Percentiles rank a stretch among this genome's conserved stretches.
Conservation (phyloP, 2,113 vertebrate genomes). For the Zosterops lateralis region DNA sequence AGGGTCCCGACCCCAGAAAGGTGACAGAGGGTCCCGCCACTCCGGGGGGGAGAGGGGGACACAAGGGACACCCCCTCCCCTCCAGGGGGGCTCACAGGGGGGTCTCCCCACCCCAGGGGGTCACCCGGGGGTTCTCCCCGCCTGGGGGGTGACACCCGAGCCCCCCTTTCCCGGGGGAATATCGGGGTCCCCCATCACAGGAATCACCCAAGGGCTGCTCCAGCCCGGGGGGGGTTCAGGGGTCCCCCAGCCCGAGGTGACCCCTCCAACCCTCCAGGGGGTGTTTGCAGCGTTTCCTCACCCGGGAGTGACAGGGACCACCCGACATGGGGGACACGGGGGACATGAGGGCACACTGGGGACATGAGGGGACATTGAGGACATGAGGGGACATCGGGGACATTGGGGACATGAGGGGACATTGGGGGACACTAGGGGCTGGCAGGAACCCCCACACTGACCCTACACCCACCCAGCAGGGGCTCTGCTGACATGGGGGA, state of each 20-base stretch:
- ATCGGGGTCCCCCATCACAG: too few species aligned
- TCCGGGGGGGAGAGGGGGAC: not conserved
- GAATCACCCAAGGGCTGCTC: not conserved
- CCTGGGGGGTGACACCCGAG: not conserved
- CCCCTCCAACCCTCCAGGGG: not conserved
- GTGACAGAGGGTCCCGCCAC: not conserved
- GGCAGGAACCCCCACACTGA: too few species aligned
- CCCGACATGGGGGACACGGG: fast-evolving
- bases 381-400: too few species aligned
- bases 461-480: too few species aligned
- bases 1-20: not conserved
- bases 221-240: not conserved
- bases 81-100: not conserved
- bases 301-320: not conserved
- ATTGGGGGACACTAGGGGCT: too few species aligned
- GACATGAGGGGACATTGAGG: too few species aligned
- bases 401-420: too few species aligned
- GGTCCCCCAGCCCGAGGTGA: not conserved
- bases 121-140: not conserved
- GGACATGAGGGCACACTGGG: too few species aligned
- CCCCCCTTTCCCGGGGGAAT: not conserved
- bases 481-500: too few species aligned
- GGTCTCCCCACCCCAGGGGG: not conserved
- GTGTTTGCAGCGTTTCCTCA: not conserved
- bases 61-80: not conserved